Percentiles rank a stretch among this genome's conserved stretches.
Conservation (phyloP, 2,797 vertebrate species). For the Pteronotus mesoamericanus region DNA sequence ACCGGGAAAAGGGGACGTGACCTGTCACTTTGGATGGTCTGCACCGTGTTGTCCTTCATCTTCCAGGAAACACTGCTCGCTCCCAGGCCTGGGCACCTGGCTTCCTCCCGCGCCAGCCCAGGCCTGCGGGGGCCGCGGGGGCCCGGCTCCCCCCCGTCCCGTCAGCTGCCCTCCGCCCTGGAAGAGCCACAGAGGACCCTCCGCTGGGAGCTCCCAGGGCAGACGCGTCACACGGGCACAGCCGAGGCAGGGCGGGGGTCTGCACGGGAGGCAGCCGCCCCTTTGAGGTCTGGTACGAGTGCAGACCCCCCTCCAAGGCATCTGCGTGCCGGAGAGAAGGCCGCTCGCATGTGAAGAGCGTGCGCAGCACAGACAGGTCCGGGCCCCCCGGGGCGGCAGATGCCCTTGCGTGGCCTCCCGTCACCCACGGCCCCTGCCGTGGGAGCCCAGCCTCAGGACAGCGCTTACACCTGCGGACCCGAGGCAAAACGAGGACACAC, state of each 20-base stretch:
- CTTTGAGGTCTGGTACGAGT: conserved; percentile 47
- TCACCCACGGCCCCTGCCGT: neutral
- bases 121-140: fast-evolving
- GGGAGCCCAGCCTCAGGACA: fast-evolving
- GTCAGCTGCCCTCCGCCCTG: neutral
- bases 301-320: conserved; percentile 67
- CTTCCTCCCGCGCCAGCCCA: neutral
- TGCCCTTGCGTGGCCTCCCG: neutral
- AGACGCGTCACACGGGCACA: neutral
- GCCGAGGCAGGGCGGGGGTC: neutral
- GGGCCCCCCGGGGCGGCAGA: conserved; percentile 54
- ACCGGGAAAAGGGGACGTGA: fast-evolving
- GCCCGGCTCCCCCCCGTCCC: neutral
- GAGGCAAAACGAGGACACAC: neutral
- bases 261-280: conserved; percentile 54
- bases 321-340: conserved; percentile 16
- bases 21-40: fast-evolving
- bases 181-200: fast-evolving
- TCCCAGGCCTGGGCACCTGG: neutral
- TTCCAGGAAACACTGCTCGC: fast-evolving
- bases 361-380: conserved; percentile 15
- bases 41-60: neutral
- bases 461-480: neutral
- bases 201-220: neutral
- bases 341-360: conserved; percentile 48